phyloP scores from a whole-genome alignment of 2,888 invertebrate genomes.

The Cataglyphis albicans region DNA sequence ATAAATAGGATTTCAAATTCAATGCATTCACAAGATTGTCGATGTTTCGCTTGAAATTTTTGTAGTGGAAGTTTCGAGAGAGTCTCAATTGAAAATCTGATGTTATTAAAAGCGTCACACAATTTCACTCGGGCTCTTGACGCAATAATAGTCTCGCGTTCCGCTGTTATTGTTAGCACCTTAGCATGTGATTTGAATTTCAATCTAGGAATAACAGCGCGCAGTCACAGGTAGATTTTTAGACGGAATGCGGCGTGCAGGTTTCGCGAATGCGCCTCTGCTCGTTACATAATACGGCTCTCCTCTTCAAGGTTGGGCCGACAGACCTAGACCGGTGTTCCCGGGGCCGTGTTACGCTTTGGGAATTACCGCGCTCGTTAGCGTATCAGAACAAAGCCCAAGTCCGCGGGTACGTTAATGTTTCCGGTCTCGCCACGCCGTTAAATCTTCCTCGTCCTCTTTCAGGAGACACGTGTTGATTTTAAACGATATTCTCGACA shows the following conservation, averaged over 20 bases:
- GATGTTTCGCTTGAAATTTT: background rate
- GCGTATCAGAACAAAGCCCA: slow-evolving; percentile 67
- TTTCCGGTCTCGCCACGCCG: slow-evolving; percentile 61
- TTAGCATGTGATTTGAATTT: slow-evolving; percentile 48
- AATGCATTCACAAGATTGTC: background rate
- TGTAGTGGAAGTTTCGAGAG: background rate
- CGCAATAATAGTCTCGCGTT: background rate
- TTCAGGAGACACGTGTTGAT: slow-evolving; percentile 44
- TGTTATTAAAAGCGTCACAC: background rate
- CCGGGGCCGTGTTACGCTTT: slow-evolving; percentile 68
- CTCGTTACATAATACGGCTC: slow-evolving; percentile 61
- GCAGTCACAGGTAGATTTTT: slow-evolving; percentile 38
- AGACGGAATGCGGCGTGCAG: slow-evolving; percentile 39
- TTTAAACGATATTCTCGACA: slow-evolving; percentile 28
- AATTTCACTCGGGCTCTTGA: background rate
- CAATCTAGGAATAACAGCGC: slow-evolving; percentile 52
- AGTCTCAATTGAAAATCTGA: background rate
- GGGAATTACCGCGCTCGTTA: slow-evolving; percentile 64
- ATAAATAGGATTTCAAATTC: background rate
- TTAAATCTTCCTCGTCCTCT: slow-evolving; percentile 62
- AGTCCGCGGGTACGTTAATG: slow-evolving; percentile 55
- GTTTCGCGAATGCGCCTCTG: slow-evolving; percentile 53
- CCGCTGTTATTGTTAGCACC: slow-evolving; percentile 37
- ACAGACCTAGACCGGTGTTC: slow-evolving; percentile 40
- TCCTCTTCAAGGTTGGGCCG: slow-evolving; percentile 62